A percentile compares a stretch with the other conserved stretches of the same genome.
Conservation (phyloP, 2,797 vertebrate species). For the Aphelocoma californica region DNA sequence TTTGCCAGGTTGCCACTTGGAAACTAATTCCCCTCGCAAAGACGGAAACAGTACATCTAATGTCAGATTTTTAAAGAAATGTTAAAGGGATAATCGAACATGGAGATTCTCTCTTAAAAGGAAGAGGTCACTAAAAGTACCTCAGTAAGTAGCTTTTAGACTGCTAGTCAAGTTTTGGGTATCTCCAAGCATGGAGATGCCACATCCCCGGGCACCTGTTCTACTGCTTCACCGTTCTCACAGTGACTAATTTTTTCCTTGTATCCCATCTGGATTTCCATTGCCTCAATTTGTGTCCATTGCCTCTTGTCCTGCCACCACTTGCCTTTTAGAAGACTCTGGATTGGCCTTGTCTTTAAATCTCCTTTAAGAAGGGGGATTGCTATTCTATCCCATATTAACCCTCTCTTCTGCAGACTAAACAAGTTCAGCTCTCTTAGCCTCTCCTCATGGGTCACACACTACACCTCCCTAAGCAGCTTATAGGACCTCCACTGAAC, state of each 20-base stretch:
- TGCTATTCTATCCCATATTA: not conserved
- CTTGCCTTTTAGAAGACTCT: not conserved
- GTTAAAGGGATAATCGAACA: not conserved
- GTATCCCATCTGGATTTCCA: not conserved
- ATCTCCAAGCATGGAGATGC: not conserved
- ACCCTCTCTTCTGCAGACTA: not conserved
- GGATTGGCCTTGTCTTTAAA: not conserved
- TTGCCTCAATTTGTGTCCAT: not conserved
- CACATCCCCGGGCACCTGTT: not conserved
- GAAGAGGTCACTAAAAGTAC: not conserved
- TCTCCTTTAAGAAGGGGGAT: not conserved
- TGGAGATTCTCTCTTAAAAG: not conserved
- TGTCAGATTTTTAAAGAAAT: not conserved
- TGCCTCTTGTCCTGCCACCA: not conserved
- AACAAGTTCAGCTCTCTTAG: not conserved
- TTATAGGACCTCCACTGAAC: not conserved
- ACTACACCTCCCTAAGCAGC: not conserved
- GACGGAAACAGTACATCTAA: not conserved
- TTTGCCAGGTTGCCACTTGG: not conserved
- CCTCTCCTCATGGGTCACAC: not conserved
- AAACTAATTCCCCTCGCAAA: not conserved
- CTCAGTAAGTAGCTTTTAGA: not conserved
- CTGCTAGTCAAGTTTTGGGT: not conserved
- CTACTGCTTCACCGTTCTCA: not conserved
- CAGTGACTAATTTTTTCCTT: not conserved